Base-by-base conservation (phyloP, 2,797 vertebrate genomes). In the Manis crassicaudata region DNA sequence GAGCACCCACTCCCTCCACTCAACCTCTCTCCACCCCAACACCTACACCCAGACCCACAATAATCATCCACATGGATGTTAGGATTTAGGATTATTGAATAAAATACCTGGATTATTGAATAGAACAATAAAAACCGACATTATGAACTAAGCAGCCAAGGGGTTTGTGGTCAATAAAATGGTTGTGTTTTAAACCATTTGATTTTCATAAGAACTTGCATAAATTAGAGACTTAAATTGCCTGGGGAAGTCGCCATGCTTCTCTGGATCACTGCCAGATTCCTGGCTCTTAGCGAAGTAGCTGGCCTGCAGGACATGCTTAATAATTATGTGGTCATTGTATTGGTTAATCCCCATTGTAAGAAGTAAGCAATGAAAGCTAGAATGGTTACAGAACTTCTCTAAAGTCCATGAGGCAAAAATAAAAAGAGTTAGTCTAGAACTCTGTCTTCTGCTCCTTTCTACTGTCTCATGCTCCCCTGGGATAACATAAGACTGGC, bases 181-280 rank as follows among this genome's bases (percentile, higher is more conserved):
- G 46, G 16, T 43, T 87, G 7, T 83, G 23, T 46, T 60, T n/a
- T 65, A 27, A 43, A 65, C 32, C 21, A 67, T 35, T 88, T 93
- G 43, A 80, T 92, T 92, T 84, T 86, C 54, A 68, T 76, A 52
- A 76, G 20, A 76, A 82, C 40, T 35, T 54, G 54, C 58, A 96
- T 54, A 82, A 76, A 82, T 91, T 29, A 72, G 23, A 88, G 37
- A 70, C 68, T 72, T 85, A 68, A 80, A 81, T 81, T 84, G 2
- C 4, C 54, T 40, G 18, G 43, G 23, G 1, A 5, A 6, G 17
- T 7, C 46, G 67, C 25, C 62, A 50, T 63, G n/a, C 76, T 82
- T 63, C 76, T 72, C 83, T 77, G 18, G 7, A 65, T 65, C 46
- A 72, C 23, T 6, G 3, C 10, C 29, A 13, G 67, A 73, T 25